Evolutionary conservation across 2,888 invertebrate species (phyloP).

Genomic region (Campopleginae sp.): DNA sequence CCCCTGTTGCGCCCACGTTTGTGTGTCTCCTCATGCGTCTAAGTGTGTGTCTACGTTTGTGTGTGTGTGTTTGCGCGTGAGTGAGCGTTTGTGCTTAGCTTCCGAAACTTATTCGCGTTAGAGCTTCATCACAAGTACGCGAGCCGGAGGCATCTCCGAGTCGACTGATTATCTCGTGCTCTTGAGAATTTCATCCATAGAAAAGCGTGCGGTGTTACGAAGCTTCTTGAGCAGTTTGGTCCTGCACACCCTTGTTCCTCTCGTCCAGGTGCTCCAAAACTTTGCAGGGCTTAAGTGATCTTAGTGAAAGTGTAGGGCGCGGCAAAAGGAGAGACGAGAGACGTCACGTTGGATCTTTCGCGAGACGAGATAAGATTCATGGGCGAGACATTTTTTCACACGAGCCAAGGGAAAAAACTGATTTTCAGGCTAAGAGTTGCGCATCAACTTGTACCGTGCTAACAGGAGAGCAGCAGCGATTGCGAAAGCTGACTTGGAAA

Average conservation of each 20-base stretch:
- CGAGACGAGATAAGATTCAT: conserved; percentile 23
- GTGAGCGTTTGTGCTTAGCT: conserved; percentile 14
- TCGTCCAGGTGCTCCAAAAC: conserved; percentile 41
- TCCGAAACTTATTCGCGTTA: conserved; percentile 57
- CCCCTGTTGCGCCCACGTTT: background rate
- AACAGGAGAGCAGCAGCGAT: conserved; percentile 14
- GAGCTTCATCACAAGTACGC: conserved; percentile 49
- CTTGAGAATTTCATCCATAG: conserved; percentile 32
- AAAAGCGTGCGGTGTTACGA: conserved; percentile 25
- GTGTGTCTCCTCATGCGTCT: background rate
- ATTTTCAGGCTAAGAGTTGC: conserved; percentile 29
- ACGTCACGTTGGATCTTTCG: conserved; percentile 18
- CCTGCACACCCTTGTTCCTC: conserved; percentile 9
- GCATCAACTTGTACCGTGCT: background rate
- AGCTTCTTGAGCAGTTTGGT: conserved; percentile 29
- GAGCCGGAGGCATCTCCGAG: conserved; percentile 28
- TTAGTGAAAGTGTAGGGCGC: conserved; percentile 38
- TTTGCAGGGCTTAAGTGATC: conserved; percentile 34
- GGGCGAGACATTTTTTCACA: conserved; percentile 33
- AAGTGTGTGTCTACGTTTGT: background rate
- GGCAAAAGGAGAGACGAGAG: conserved; percentile 35
- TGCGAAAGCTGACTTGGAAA: conserved; percentile 9
- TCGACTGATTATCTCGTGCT: conserved; percentile 29
- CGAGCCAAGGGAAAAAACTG: conserved; percentile 12
- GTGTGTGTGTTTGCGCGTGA: background rate